These are phyloP conservation scores for Petrocephalus schoutedeni DNA, from an alignment of 2,797 vertebrate genomes.

Conservation along the genomic window DNA sequence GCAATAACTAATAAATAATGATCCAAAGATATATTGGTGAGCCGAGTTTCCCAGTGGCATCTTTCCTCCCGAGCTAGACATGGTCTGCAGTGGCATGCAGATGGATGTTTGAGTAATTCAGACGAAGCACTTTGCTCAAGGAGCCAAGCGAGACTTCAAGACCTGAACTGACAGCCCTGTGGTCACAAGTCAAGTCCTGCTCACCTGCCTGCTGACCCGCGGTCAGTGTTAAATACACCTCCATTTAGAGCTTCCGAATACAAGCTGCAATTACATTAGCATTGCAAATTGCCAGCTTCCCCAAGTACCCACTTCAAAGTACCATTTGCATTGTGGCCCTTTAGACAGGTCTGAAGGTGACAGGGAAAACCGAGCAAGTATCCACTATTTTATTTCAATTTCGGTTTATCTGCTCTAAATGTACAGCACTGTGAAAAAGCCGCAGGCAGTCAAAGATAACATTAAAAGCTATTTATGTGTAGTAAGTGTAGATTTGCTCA, in stretches of 20 bases:
- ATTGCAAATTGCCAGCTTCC: background rate
- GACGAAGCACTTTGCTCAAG: background rate
- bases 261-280: background rate
- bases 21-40: background rate
- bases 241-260: background rate
- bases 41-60: background rate
- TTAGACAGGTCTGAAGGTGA: background rate
- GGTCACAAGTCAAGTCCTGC: background rate
- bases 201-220: background rate
- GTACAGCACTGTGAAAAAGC: background rate
- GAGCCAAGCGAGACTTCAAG: background rate
- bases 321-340: background rate
- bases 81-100: background rate
- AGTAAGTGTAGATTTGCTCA: background rate
- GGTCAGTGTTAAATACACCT: background rate
- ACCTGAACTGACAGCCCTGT: background rate
- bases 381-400: background rate
- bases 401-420: background rate
- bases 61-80: background rate
- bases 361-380: background rate
- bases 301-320: background rate
- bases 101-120: background rate
- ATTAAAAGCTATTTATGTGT: background rate
- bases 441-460: background rate
- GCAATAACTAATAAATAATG: background rate